Evolutionary conservation across 2,113 vertebrate genomes (phyloP).

Genomic region (Mastomys natalensis): DNA sequence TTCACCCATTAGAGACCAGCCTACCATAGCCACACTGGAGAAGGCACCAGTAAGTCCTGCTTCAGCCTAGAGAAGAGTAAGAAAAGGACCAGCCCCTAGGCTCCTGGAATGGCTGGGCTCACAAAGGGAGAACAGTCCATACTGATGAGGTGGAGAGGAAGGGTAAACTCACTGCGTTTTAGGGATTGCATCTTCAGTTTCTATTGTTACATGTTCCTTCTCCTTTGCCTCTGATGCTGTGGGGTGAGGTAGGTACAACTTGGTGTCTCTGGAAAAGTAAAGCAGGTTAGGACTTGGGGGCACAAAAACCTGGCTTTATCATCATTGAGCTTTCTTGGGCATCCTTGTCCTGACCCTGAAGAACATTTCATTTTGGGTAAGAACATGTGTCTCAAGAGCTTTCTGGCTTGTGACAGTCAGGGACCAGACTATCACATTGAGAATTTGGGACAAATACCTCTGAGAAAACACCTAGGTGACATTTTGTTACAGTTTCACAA

Average conservation of each 20-base stretch:
- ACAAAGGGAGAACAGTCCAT: not conserved
- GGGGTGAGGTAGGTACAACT: not conserved
- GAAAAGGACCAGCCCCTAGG: not conserved
- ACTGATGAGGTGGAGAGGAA: not conserved
- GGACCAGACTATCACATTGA: not conserved
- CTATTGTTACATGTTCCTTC: not conserved
- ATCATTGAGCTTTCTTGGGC: not conserved
- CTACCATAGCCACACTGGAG: not conserved
- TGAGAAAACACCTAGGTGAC: not conserved
- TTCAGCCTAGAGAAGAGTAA: not conserved
- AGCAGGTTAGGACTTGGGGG: not conserved
- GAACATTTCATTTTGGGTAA: not conserved
- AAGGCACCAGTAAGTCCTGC: not conserved
- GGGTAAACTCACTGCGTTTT: not conserved
- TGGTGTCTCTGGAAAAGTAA: not conserved
- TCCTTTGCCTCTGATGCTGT: not conserved
- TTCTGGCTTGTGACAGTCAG: not conserved
- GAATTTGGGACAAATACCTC: not conserved
- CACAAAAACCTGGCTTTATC: not conserved
- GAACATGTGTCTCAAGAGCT: not conserved
- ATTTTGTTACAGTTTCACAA: not conserved
- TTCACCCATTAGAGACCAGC: not conserved
- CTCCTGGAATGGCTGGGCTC: not conserved
- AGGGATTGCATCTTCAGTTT: not conserved
- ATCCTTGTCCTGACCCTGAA: not conserved